Percentiles rank a stretch among this genome's conserved stretches.
Evolutionary conservation across 1,140 invertebrate genomes (phyloP).

Genomic region (Lethrus apterus): DNA sequence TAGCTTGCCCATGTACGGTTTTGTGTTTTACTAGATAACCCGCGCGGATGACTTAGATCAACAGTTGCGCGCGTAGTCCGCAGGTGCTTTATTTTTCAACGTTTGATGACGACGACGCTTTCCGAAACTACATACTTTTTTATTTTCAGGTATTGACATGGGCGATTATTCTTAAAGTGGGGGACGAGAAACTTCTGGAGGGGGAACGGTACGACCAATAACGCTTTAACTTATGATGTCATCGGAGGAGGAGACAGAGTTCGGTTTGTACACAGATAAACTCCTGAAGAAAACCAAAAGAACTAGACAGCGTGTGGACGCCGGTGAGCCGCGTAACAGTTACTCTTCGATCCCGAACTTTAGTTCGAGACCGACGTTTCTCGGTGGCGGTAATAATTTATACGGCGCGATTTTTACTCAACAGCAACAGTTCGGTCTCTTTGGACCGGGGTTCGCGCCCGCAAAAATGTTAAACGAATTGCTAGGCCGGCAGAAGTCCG

Average conservation of each 20-base stretch:
- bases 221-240: slow-evolving; percentile 79
- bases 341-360: slow-evolving; percentile 83
- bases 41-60: slow-evolving; percentile 26
- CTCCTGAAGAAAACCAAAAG: slow-evolving; percentile 83
- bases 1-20: no score
- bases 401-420: slow-evolving; percentile 74
- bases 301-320: slow-evolving; percentile 89
- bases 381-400: slow-evolving; percentile 62
- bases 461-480: slow-evolving; percentile 80
- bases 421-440: slow-evolving; percentile 68
- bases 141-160: slow-evolving; percentile 42
- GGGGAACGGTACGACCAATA: slow-evolving; percentile 52
- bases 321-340: slow-evolving; percentile 86
- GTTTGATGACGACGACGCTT: slow-evolving; percentile 9
- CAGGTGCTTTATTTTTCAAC: slow-evolving; percentile 19
- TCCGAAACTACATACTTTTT: no score
- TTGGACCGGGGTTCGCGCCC: slow-evolving; percentile 69
- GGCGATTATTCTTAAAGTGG: slow-evolving; percentile 44
- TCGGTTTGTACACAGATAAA: slow-evolving; percentile 83
- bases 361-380: slow-evolving; percentile 74
- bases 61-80: slow-evolving; percentile 32
- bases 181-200: slow-evolving; percentile 39
- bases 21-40: background rate
- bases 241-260: slow-evolving; percentile 84
- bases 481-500: slow-evolving; percentile 59